phyloP scores from a whole-genome alignment of 2,797 vertebrate genomes.

The Anableps anableps region DNA sequence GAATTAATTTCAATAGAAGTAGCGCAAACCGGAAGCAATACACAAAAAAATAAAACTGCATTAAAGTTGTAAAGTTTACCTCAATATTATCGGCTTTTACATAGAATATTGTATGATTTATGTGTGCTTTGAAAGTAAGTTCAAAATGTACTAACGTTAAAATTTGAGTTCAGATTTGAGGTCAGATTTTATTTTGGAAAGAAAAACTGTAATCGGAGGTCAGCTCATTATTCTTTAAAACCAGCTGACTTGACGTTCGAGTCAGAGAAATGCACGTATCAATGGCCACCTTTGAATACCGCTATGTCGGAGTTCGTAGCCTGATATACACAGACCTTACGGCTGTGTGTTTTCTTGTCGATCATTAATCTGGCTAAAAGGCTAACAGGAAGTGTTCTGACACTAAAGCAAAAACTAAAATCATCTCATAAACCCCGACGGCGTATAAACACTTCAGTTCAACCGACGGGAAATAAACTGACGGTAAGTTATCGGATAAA shows the following conservation, averaged over 20 bases:
- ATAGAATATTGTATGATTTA: fast-evolving
- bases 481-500: constrained; percentile 30
- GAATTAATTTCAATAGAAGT: background rate
- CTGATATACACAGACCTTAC: background rate
- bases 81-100: background rate
- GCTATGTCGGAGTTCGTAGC: background rate
- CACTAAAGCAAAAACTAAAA: background rate
- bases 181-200: constrained; percentile 34
- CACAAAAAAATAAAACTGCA: constrained; percentile 18
- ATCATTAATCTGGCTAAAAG: background rate
- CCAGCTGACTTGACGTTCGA: constrained; percentile 5
- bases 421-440: background rate
- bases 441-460: background rate
- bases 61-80: background rate
- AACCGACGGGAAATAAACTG: constrained; percentile 20
- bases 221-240: background rate
- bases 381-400: constrained; percentile 21
- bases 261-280: constrained; percentile 10
- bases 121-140: fast-evolving
- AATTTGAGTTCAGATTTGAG: background rate
- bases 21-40: background rate
- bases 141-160: fast-evolving
- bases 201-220: constrained; percentile 18
- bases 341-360: background rate
- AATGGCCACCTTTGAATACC: constrained; percentile 5